A percentile compares a stretch with the other conserved stretches of the same genome.
These are phyloP conservation scores for Nephrocerus scutellatus DNA, from an alignment of 2,888 invertebrate species.

Conservation along the genomic window DNA sequence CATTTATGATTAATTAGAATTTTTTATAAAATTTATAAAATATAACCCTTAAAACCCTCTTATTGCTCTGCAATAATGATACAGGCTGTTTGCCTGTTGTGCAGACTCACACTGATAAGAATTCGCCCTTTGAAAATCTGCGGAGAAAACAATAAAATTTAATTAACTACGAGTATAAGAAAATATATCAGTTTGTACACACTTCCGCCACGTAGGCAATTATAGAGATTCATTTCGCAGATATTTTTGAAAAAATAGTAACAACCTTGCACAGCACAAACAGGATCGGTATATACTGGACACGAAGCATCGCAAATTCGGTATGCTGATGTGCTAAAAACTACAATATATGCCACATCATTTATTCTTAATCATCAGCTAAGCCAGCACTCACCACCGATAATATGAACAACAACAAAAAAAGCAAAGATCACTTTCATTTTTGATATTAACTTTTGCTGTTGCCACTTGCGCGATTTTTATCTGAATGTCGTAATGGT, in stretches of 20 bases:
- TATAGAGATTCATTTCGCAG: slow-evolving; percentile 1
- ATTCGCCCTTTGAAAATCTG: not conserved
- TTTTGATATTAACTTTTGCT: too few relatives aligned
- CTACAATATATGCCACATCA: too few relatives aligned
- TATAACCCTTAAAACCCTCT: too few relatives aligned
- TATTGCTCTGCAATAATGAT: too few relatives aligned
- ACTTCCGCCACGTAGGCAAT: slow-evolving; percentile 1
- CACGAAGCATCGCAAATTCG: not conserved
- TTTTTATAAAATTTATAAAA: too few relatives aligned
- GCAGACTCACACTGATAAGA: slow-evolving; percentile 2
- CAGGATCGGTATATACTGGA: not conserved
- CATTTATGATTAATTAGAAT: too few relatives aligned
- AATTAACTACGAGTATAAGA: too few relatives aligned
- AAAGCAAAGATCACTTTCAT: too few relatives aligned
- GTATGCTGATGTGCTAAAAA: not conserved
- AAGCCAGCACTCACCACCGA: not conserved
- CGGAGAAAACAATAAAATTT: not conserved
- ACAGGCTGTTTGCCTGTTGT: too few relatives aligned
- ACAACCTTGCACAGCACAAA: not conserved
- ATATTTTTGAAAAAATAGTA: not conserved
- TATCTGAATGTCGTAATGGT: too few relatives aligned
- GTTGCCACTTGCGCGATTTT: too few relatives aligned
- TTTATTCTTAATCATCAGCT: not conserved
- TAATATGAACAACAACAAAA: not conserved
- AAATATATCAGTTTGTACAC: too few relatives aligned